Conservation (phyloP, 2,113 vertebrate species). For the Melanotaenia duboulayi region DNA sequence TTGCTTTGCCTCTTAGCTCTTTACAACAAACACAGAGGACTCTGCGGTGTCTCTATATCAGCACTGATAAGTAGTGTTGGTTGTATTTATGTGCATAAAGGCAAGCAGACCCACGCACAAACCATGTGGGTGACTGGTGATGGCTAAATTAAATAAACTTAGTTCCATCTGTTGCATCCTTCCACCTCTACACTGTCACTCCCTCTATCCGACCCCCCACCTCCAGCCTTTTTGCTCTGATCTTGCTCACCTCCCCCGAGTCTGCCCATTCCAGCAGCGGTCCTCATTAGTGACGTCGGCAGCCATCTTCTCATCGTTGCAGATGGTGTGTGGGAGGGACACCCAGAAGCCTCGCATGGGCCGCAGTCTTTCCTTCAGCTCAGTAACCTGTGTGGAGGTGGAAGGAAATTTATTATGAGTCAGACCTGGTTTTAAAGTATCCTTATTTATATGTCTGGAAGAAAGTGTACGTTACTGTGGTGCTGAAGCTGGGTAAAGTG, state of each 20-base stretch:
- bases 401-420: conserved; percentile 64
- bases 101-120: conserved; percentile 41
- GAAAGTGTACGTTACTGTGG: conserved; percentile 41
- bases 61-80: background rate
- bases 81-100: conserved; percentile 26
- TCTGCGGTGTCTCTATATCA: background rate
- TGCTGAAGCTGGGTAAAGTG: conserved; percentile 30
- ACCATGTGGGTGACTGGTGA: conserved; percentile 47
- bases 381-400: conserved; percentile 82
- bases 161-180: conserved; percentile 45
- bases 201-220: conserved; percentile 16
- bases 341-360: conserved; percentile 90
- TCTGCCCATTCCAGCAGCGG: conserved; percentile 90
- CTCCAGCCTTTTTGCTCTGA: conserved; percentile 7
- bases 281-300: conserved; percentile 87
- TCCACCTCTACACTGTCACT: conserved; percentile 52
- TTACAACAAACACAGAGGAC: background rate
- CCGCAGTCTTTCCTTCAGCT: conserved; percentile 86
- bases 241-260: conserved; percentile 74
- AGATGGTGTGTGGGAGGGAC: conserved; percentile 87
- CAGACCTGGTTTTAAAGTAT: conserved; percentile 58
- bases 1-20: background rate
- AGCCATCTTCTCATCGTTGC: conserved; percentile 85
- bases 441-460: conserved; percentile 50
- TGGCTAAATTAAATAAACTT: conserved; percentile 59